A percentile compares a stretch with the other conserved stretches of the same genome.
Evolutionary conservation across 2,888 invertebrate genomes (phyloP).

Genomic region (Lasius platythorax): DNA sequence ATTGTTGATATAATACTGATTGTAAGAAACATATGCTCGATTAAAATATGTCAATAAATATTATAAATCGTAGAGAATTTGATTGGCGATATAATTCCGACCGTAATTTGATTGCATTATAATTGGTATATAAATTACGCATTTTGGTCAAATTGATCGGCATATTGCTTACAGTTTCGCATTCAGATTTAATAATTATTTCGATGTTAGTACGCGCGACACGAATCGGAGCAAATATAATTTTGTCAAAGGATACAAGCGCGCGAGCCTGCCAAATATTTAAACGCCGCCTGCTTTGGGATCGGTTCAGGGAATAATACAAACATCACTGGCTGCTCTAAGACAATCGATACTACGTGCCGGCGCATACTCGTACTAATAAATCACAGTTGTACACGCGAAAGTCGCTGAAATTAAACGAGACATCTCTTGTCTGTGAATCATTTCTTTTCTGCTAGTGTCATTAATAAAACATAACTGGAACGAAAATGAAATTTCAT

Average conservation of each 20-base stretch:
- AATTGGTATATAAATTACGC: slow-evolving; percentile 36
- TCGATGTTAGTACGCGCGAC: slow-evolving; percentile 18
- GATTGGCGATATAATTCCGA: slow-evolving; percentile 21
- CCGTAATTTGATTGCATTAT: slow-evolving; percentile 15
- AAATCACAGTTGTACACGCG: slow-evolving; percentile 13
- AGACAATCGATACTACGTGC: slow-evolving; percentile 35
- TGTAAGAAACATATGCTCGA: background rate
- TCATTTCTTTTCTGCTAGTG: background rate
- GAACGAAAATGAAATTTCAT: slow-evolving; percentile 20
- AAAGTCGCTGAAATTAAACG: slow-evolving; percentile 20
- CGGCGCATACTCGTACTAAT: slow-evolving; percentile 14
- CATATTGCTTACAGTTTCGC: slow-evolving; percentile 25
- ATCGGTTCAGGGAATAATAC: slow-evolving; percentile 5
- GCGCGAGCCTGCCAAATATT: slow-evolving; percentile 26
- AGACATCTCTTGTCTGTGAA: background rate
- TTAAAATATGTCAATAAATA: slow-evolving; percentile 31
- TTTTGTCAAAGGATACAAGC: slow-evolving; percentile 16
- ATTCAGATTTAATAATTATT: slow-evolving; percentile 41
- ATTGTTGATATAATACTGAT: background rate
- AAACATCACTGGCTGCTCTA: slow-evolving; percentile 19
- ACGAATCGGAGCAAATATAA: slow-evolving; percentile 41
- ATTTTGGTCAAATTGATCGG: slow-evolving; percentile 30
- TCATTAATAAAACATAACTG: background rate
- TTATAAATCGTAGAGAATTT: background rate
- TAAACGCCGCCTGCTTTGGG: background rate